Evolutionary conservation across 2,113 vertebrate genomes (phyloP).

Genomic region (Malurus cyaneus): DNA sequence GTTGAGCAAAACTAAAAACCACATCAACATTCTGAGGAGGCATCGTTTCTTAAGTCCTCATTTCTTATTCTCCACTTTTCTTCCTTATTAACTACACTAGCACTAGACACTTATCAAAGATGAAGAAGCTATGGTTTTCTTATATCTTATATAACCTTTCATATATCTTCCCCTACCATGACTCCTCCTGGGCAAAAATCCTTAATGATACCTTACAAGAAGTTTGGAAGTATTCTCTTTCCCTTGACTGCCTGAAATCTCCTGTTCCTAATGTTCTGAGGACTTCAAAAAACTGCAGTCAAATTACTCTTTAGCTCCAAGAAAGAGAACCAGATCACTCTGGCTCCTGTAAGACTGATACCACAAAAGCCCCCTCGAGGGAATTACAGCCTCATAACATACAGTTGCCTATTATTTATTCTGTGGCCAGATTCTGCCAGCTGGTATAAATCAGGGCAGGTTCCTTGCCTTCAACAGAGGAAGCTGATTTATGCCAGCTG

Average conservation of each 20-base stretch:
- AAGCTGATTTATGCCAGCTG: constrained; percentile 66
- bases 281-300: neutral
- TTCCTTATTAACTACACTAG: neutral
- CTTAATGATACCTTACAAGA: neutral
- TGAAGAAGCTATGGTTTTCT: neutral
- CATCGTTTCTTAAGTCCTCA: neutral
- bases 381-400: constrained; percentile 49
- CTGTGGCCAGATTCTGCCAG: constrained; percentile 36
- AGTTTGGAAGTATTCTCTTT: neutral
- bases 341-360: constrained; percentile 13
- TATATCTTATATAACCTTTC: neutral
- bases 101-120: neutral
- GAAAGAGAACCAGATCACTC: constrained; percentile 8
- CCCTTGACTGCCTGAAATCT: neutral
- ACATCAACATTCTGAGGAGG: neutral
- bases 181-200: neutral
- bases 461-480: constrained; percentile 35
- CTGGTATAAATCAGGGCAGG: constrained; percentile 61
- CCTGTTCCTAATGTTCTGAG: neutral
- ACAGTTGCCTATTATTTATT: constrained; percentile 47
- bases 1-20: neutral
- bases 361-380: neutral
- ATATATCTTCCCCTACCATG: neutral
- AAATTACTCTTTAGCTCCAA: neutral
- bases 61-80: neutral